Percentiles rank a stretch among this genome's conserved stretches.
These are phyloP conservation scores for Ptychadena robeensis DNA, from an alignment of 2,797 vertebrate genomes.

Conservation along the genomic window DNA sequence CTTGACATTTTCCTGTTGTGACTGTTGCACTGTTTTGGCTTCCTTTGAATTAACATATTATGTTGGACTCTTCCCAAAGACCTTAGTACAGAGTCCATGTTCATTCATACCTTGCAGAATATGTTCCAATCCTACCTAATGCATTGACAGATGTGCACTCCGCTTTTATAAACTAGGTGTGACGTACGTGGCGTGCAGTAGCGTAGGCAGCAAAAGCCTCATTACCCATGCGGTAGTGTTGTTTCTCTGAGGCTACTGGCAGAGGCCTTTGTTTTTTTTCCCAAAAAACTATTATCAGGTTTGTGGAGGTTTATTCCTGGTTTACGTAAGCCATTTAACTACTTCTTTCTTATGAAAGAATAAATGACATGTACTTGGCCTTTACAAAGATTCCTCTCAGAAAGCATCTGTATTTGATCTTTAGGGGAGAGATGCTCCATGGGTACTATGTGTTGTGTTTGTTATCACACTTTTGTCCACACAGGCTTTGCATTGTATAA, in stretches of 20 bases:
- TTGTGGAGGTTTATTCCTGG: neutral
- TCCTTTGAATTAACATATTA: slow-evolving; percentile 37
- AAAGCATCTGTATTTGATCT: neutral
- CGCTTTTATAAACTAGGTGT: neutral
- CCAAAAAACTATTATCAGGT: neutral
- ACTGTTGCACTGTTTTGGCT: slow-evolving; percentile 40
- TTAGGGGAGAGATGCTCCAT: neutral
- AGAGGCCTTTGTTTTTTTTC: neutral
- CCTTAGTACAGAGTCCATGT: neutral
- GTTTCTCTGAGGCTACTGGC: neutral
- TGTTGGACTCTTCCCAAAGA: slow-evolving; percentile 36
- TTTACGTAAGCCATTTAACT: neutral
- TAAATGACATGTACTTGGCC: neutral
- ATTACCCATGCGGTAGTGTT: neutral
- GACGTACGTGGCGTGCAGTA: neutral
- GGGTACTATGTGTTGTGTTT: neutral
- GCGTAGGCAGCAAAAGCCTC: neutral
- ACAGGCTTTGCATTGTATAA: neutral
- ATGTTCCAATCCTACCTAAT: neutral
- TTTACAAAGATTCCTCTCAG: too few species aligned
- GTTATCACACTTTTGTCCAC: neutral
- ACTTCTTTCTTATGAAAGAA: neutral
- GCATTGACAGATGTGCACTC: neutral
- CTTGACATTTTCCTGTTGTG: slow-evolving; percentile 60
- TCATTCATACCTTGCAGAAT: neutral